Conservation (phyloP, 2,888 invertebrate genomes). For the Margaritifera margaritifera region DNA sequence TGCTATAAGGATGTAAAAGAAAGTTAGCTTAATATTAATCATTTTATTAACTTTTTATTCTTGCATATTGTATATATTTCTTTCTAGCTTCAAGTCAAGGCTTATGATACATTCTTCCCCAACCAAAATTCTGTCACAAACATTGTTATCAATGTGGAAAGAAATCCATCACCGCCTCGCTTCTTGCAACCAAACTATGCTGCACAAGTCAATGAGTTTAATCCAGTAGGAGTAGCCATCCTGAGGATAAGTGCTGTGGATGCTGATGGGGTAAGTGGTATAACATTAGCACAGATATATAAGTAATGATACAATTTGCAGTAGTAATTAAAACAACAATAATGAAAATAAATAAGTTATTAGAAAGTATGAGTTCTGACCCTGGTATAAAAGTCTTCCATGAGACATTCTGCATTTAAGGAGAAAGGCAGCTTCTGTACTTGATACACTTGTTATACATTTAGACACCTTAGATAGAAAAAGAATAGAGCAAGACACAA, state of each 20-base stretch:
- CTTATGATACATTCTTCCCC: constrained; percentile 58
- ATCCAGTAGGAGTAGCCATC: constrained; percentile 25
- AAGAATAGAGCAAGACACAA: no score
- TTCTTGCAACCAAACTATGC: constrained; percentile 37
- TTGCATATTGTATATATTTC: constrained; percentile 9
- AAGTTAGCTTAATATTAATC: no score
- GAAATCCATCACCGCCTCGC: constrained; percentile 59
- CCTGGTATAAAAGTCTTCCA: no score
- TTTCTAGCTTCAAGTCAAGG: constrained; percentile 48
- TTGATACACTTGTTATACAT: no score
- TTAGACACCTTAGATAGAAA: no score
- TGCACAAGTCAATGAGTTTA: constrained; percentile 43
- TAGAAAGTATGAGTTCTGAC: no score
- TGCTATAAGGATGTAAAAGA: no score
- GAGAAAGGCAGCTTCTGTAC: no score
- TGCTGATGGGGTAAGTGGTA: constrained; percentile 45
- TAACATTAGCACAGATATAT: not conserved
- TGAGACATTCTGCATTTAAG: no score
- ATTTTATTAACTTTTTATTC: not conserved
- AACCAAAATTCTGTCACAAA: constrained; percentile 42
- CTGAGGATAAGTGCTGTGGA: constrained; percentile 47
- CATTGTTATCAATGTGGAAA: constrained; percentile 57
- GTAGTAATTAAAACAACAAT: no score
- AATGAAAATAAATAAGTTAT: no score
- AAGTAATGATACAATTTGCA: not conserved